Evolutionary conservation across 1,140 invertebrate genomes (phyloP), one percentile per base, ranked within the genome.

Genomic region (Nixonia krombeini): DNA sequence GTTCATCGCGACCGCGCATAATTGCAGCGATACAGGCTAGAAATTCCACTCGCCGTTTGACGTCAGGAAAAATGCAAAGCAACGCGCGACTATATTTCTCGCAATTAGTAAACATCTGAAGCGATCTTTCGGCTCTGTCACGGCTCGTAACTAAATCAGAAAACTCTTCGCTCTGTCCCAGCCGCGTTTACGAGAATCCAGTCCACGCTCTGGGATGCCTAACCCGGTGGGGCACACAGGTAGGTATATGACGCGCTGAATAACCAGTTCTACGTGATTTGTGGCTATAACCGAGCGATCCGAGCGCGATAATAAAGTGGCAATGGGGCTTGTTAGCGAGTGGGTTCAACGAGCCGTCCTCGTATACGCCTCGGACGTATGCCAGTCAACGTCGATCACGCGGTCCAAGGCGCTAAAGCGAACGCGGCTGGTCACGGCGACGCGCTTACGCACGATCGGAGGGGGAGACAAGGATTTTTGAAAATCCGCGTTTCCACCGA

Each of bases 261-360:
- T 72, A 76, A 76, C 74, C 74, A 76, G 72, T 76, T 76, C 62
- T 57, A 61, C 68, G 61, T 72, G 73, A 75, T 77, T 77, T 77
- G 73, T 74, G 68, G 65, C 69, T 67, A 73, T 70, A 70, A 68
- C 52, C 61, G 55, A 29, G 45, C 58, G 73, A 73, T 74, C 63
- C 25, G 38, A 46, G 71, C 46, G 58, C 62, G 73, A 77, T 77
- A 75, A 77, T 77, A 74, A 74, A 71, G 73, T 77, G 64, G 73
- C 73, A 77, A 77, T 77, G 67, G 74, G 61, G 64, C 75, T 77
- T 72, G 73, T 75, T 77, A 75, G 73, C 59, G 68, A 61, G 50
- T 31, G 45, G 69, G 58, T 68, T 74, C 58, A 58, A 49, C 53
- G 37, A 58, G 61, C 52, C 35, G 29, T 52, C 33, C 56, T 56